Base-by-base conservation (phyloP, 2,797 vertebrate species). In the Adelosebastes latens region DNA sequence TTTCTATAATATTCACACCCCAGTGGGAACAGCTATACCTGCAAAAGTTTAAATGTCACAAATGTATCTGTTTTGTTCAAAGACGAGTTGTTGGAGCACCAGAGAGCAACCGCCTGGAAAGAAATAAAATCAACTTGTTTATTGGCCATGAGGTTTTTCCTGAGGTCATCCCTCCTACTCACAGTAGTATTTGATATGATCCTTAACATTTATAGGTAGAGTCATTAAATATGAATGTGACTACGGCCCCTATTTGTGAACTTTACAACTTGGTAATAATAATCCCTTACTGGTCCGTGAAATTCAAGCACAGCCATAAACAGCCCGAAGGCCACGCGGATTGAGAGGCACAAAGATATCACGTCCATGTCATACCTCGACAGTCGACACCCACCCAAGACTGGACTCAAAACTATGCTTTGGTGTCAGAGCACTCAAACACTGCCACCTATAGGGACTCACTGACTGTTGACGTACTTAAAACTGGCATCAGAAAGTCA, bases 401-500 rank as follows among this genome's bases (percentile, higher is more conserved):
- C 1, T 58, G 11, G 24, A 52, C 11, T 34, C 18, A 65, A 42
- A 60, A 60, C 65, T 67, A 42, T 69, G 72, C 53, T 71, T 53
- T 5, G 10, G 25, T 27, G 59, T 79, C 64, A 75, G 81, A 85
- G 65, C 58, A 85, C 81, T 75, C 55, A 87, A 93, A 94, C 84
- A 91, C 91, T 89, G 94, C 93, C 93, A 84, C 67, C 94, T 94
- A 59, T 90, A 91, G 90, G 86, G 68, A 27, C 39, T 69, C 2
- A 11, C 32, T 58, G 63, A 61, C 60, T 46, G n/a, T 59, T 53
- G 14, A 16, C 5, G 1, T 18, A 8, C 7, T 7, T 32, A 22
- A 18, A 73, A 27, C 64, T 66, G 36, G 18, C 22, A 63, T 63
- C 22, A 42, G 42, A 60, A 42, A 80, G 4, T 83, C 3, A 79